Conservation (phyloP, 2,797 vertebrate genomes). For the Chaetodon trifasciatus region DNA sequence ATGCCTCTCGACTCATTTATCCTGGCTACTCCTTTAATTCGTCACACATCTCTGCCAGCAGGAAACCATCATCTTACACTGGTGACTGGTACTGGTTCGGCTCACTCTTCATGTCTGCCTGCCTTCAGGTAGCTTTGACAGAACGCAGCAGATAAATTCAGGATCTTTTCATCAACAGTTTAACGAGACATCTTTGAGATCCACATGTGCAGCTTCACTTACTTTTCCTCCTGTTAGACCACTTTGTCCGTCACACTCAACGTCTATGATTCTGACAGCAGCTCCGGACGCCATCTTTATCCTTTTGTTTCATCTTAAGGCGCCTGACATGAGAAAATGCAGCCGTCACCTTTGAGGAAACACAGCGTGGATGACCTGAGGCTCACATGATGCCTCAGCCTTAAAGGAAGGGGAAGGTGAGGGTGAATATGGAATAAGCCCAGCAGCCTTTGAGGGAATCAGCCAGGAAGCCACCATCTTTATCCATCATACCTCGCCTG, state of each 20-base stretch:
- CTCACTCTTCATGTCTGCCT: not conserved
- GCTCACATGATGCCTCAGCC: conserved; percentile 7
- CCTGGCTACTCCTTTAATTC: not conserved
- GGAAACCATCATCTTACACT: not conserved
- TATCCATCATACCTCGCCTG: conserved; percentile 44
- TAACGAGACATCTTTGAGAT: not conserved
- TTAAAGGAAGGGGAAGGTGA: not conserved
- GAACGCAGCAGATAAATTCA: not conserved
- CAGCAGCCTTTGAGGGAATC: conserved; percentile 20
- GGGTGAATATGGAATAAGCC: conserved; percentile 29
- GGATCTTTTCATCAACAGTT: not conserved
- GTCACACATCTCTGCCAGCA: not conserved
- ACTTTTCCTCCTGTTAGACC: not conserved
- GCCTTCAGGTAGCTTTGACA: not conserved
- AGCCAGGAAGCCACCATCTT: conserved; percentile 49
- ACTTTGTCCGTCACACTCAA: not conserved
- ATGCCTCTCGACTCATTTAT: not conserved
- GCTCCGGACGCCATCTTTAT: conserved; percentile 9
- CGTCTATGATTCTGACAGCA: not conserved
- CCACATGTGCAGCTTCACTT: not conserved
- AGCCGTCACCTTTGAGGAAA: not conserved
- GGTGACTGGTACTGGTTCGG: not conserved
- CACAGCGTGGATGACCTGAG: conserved; percentile 19
- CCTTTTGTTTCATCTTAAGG: conserved; percentile 17
- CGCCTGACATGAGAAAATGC: conserved; percentile 6